These are phyloP conservation scores for Catharus ustulatus DNA, from an alignment of 2,797 vertebrate genomes.

Conservation along the genomic window DNA sequence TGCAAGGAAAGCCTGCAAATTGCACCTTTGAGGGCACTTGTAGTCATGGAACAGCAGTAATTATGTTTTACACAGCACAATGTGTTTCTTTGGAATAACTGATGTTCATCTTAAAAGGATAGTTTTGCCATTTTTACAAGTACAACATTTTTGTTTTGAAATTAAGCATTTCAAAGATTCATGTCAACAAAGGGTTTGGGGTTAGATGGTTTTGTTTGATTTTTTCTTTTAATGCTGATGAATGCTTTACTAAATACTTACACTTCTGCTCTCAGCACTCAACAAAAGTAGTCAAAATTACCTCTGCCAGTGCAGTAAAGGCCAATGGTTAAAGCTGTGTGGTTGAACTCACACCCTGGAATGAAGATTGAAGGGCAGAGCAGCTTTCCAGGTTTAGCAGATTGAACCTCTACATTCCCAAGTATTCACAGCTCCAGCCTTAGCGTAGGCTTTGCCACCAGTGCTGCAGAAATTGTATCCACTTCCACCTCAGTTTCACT, in stretches of 20 bases:
- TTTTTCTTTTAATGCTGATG: background rate
- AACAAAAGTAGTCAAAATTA: background rate
- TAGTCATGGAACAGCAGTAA: slow-evolving; percentile 17
- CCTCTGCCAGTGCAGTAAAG: background rate
- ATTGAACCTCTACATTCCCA: background rate
- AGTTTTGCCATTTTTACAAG: background rate
- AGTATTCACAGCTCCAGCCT: background rate
- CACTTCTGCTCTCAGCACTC: background rate
- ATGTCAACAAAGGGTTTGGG: background rate
- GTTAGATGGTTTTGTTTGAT: background rate
- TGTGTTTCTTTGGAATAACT: background rate
- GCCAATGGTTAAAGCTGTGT: background rate
- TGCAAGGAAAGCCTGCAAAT: slow-evolving; percentile 33
- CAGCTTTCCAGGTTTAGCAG: background rate
- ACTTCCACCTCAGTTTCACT: background rate
- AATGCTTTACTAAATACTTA: background rate
- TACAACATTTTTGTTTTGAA: background rate
- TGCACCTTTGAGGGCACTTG: slow-evolving; percentile 11
- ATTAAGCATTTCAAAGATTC: background rate
- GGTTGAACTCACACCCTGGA: background rate
- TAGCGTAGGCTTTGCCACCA: background rate
- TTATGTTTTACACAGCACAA: slow-evolving; percentile 4
- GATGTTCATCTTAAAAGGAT: background rate
- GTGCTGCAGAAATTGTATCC: background rate
- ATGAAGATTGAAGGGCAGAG: background rate